These are phyloP conservation scores for Hippocampus barbouri DNA, from an alignment of 2,113 vertebrate genomes.

Conservation along the genomic window DNA sequence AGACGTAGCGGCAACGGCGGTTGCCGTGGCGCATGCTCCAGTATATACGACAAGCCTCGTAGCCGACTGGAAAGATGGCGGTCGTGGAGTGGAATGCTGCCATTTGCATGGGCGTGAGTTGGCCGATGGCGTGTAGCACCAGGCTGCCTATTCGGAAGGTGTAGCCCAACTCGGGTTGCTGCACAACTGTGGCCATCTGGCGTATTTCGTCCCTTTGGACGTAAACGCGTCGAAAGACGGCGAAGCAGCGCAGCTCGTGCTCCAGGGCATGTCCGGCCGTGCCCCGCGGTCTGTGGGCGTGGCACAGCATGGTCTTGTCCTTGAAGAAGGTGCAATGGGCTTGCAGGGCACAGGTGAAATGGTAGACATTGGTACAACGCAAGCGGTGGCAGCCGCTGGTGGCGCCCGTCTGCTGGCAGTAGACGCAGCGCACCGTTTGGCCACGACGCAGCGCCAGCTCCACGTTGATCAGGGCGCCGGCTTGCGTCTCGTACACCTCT, in stretches of 20 bases:
- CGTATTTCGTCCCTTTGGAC: slow-evolving; percentile 91
- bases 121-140: slow-evolving; percentile 87
- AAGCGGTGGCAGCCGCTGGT: slow-evolving; percentile 94
- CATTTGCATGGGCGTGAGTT: slow-evolving; percentile 90
- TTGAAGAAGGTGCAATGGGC: slow-evolving; percentile 99
- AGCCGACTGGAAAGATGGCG: slow-evolving; percentile 90
- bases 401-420: slow-evolving; percentile 90
- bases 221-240: slow-evolving; percentile 91
- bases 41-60: slow-evolving; percentile 91
- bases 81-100: slow-evolving; percentile 84
- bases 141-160: slow-evolving; percentile 95
- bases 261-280: slow-evolving; percentile 73
- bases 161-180: slow-evolving; percentile 87
- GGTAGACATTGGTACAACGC: slow-evolving; percentile 95
- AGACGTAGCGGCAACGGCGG: slow-evolving; percentile 89
- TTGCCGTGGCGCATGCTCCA: slow-evolving; percentile 96
- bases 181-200: slow-evolving; percentile 89
- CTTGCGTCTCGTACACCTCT: slow-evolving; percentile 97
- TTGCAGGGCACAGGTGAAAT: slow-evolving; percentile 95
- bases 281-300: slow-evolving; percentile 90
- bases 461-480: slow-evolving; percentile 96
- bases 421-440: slow-evolving; percentile 87
- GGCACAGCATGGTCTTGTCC: slow-evolving; percentile 98
- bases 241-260: slow-evolving; percentile 91
- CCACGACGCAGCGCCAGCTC: slow-evolving; percentile 88